Evolutionary conservation across 1,140 invertebrate genomes (phyloP).

Genomic region (Eubasilissa regina): DNA sequence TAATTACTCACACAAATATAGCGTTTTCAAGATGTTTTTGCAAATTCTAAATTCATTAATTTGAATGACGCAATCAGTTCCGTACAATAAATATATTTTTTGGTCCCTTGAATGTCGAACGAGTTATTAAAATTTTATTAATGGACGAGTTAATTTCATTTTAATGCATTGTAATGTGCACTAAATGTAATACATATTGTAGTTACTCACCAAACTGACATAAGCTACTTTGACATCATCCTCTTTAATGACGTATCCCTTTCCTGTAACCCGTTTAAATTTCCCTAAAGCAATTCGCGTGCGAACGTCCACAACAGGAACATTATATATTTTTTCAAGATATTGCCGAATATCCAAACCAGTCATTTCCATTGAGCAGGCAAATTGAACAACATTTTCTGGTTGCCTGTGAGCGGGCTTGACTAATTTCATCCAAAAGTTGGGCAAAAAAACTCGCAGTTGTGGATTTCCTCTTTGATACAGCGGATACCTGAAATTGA

Average conservation of each 20-base stretch:
- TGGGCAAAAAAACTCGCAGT: constrained; percentile 89
- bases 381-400: constrained; percentile 86
- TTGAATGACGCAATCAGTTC: too few relatives aligned
- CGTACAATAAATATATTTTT: too few relatives aligned
- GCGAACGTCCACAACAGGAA: constrained; percentile 82
- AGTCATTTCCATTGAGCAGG: constrained; percentile 92
- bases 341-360: constrained; percentile 92
- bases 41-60: too few relatives aligned
- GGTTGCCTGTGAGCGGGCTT: constrained; percentile 76
- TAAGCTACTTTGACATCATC: constrained; percentile 89
- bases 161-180: neutral
- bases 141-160: constrained; percentile 28
- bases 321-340: constrained; percentile 94
- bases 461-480: constrained; percentile 94
- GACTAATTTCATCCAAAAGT: constrained; percentile 95
- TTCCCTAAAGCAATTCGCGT: constrained; percentile 81
- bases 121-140: too few relatives aligned
- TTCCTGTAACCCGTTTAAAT: constrained; percentile 68
- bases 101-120: too few relatives aligned
- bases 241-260: constrained; percentile 82
- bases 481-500: constrained; percentile 82
- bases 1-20: too few relatives aligned
- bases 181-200: constrained; percentile 6
- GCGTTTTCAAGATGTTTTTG: too few relatives aligned
- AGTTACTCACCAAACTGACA: constrained; percentile 81